These are phyloP conservation scores for Okapia johnstoni DNA, from an alignment of 2,113 vertebrate genomes.

Conservation along the genomic window DNA sequence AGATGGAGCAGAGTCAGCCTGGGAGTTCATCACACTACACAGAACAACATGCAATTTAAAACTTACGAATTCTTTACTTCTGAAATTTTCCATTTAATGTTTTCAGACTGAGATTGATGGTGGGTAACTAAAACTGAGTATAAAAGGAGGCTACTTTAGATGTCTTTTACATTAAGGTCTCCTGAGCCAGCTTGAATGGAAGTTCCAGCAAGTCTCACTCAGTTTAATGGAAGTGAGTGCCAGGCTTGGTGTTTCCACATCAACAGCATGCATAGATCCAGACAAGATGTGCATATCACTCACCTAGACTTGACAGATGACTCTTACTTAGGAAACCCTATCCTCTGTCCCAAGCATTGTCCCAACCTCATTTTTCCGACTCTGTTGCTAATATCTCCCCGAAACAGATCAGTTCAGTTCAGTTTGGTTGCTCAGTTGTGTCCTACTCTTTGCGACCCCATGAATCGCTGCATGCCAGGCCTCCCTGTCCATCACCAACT, in stretches of 20 bases:
- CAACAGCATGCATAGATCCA: not conserved
- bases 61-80: not conserved
- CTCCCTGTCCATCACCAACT: no score
- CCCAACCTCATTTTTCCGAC: not conserved
- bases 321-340: not conserved
- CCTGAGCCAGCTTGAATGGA: not conserved
- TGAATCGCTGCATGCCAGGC: no score
- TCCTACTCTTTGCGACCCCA: no score
- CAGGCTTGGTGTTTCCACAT: not conserved
- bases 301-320: not conserved
- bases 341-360: not conserved
- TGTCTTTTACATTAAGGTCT: not conserved
- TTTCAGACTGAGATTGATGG: not conserved
- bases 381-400: not conserved
- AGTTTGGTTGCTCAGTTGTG: no score
- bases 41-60: not conserved
- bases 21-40: not conserved
- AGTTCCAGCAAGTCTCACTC: not conserved
- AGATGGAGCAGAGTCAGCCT: not conserved
- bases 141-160: not conserved
- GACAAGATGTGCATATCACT: accelerated
- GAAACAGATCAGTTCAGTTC: not conserved
- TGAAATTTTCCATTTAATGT: not conserved
- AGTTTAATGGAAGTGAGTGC: not conserved
- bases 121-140: not conserved